Conservation (phyloP, 2,797 vertebrate genomes). For the Megaceryle alcyon region DNA sequence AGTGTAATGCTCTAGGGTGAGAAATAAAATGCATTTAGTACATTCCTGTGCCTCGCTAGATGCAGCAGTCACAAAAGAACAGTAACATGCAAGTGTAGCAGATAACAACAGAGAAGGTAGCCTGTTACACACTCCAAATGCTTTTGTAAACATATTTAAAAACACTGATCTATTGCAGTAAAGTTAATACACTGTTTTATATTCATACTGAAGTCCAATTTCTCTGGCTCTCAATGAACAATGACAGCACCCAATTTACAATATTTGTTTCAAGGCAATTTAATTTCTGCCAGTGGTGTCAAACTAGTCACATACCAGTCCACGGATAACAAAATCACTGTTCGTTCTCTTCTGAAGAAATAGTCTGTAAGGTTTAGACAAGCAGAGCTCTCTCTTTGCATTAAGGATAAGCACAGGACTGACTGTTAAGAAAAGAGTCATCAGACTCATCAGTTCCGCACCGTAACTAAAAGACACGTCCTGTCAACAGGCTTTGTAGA, state of each 20-base stretch:
- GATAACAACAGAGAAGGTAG: not conserved
- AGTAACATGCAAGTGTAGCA: not conserved
- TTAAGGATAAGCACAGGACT: not conserved
- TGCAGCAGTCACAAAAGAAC: not conserved
- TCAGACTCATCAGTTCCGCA: rapidly evolving
- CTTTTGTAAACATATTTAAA: conserved; percentile 36
- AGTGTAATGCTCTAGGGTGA: not conserved
- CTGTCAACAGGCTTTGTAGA: not conserved
- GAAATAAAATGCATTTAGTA: not conserved
- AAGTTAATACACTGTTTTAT: conserved; percentile 44
- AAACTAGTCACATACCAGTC: not conserved
- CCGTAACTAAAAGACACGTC: not conserved
- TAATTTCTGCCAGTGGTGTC: not conserved
- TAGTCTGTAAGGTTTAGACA: conserved; percentile 12
- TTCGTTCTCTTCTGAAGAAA: not conserved
- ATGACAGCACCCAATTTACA: conserved; percentile 22
- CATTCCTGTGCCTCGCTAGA: not conserved
- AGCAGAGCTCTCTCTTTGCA: conserved; percentile 9
- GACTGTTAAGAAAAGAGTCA: not conserved
- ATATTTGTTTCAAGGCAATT: conserved; percentile 44
- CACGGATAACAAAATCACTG: not conserved
- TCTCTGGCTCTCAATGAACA: conserved; percentile 26
- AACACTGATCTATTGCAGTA: not conserved
- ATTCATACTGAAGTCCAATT: conserved; percentile 17
- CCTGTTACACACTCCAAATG: not conserved